Evolutionary conservation across 2,113 vertebrate genomes (phyloP).

Genomic region (Bos javanicus): DNA sequence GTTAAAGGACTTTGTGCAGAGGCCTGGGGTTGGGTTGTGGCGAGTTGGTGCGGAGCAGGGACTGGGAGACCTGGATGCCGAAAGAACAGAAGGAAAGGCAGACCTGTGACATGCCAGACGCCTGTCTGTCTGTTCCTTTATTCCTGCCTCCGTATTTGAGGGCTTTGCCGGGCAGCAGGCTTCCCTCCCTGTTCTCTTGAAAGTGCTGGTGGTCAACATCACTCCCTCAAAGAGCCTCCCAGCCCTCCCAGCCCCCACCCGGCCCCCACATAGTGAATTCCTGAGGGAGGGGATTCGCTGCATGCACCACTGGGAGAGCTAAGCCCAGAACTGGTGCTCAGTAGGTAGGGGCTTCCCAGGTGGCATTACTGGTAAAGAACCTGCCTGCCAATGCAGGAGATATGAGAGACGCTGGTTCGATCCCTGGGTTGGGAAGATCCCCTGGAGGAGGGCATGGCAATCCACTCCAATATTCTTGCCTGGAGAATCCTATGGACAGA

Average conservation of each 20-base stretch:
- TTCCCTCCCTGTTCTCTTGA: not conserved
- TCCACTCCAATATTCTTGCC: not conserved
- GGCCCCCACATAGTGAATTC: not conserved
- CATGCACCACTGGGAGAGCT: not conserved
- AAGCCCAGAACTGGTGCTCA: not conserved
- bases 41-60: not conserved
- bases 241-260: not conserved
- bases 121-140: not conserved
- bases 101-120: fast-evolving
- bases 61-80: not conserved
- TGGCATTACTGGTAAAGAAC: not conserved
- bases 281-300: not conserved
- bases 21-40: not conserved
- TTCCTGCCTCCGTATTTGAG: not conserved
- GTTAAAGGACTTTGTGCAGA: not conserved
- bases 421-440: not conserved
- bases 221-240: not conserved
- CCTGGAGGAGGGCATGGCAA: not conserved
- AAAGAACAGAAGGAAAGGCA: not conserved
- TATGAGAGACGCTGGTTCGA: not conserved
- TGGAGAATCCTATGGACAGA: not conserved
- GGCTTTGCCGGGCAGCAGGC: not conserved
- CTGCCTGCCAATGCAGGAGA: not conserved
- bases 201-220: not conserved
- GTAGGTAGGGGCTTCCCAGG: not conserved